Conservation (phyloP, 2,888 invertebrate genomes). For the Geophilus truncorum region DNA sequence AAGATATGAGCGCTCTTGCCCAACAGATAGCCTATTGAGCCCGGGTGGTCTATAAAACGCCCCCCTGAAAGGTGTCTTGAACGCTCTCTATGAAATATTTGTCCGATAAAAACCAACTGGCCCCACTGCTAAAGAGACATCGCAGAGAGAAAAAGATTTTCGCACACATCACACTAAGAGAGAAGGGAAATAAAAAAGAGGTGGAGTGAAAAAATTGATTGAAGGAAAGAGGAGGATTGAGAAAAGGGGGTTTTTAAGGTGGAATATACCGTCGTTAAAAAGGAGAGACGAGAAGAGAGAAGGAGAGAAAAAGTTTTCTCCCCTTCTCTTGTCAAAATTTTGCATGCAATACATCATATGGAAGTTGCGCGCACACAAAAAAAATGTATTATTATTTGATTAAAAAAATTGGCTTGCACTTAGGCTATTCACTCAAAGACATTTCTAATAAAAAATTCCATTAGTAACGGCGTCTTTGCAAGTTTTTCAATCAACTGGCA, state of each 20-base stretch:
- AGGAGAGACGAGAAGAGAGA: neutral
- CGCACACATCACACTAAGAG: neutral
- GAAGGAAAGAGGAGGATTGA: neutral
- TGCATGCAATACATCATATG: slow-evolving; percentile 14
- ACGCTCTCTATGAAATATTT: slow-evolving; percentile 20
- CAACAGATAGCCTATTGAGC: slow-evolving; percentile 16
- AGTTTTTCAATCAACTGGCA: slow-evolving; percentile 7
- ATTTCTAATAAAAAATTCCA: slow-evolving; percentile 20
- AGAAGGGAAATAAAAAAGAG: slow-evolving; percentile 1
- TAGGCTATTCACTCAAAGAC: slow-evolving; percentile 12
- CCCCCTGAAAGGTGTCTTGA: slow-evolving; percentile 16
- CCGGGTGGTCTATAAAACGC: slow-evolving; percentile 16
- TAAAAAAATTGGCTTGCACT: slow-evolving; percentile 16
- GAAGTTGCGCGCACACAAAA: neutral
- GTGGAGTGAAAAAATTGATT: neutral
- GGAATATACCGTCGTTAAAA: slow-evolving; percentile 1
- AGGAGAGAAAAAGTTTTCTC: neutral
- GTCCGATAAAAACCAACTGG: slow-evolving; percentile 16
- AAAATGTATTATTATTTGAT: slow-evolving; percentile 11
- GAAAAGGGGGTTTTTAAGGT: neutral
- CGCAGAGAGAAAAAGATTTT: slow-evolving; percentile 7
- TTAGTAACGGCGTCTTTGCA: slow-evolving; percentile 6
- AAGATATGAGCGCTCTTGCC: slow-evolving; percentile 12
- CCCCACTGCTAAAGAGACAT: slow-evolving; percentile 16
- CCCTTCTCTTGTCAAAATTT: slow-evolving; percentile 5